Evolutionary conservation across 2,888 invertebrate genomes (phyloP), one percentile per base, ranked within the genome.

Genomic region (Drosophila rellima): DNA sequence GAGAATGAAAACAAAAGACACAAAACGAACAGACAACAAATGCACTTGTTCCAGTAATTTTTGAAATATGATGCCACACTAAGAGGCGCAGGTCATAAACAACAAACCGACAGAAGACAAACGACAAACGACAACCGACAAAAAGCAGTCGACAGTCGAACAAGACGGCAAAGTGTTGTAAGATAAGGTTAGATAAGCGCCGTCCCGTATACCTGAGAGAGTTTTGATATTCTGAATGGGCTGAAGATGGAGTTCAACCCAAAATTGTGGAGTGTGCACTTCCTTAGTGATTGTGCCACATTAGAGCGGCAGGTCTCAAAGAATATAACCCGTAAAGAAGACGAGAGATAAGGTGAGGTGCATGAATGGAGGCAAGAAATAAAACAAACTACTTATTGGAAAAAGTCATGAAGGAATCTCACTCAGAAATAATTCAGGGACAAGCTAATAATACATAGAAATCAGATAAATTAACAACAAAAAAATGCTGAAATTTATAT

Each of bases 51-150:
- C 70, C 45, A 65, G 69, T 67, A 75, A 70, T 66, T 84, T 85
- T 74, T 67, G 89, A 89, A 89, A 86, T 87, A 82, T 82, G 85
- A 86, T 87, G 71, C 82, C 82, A 66, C 47, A 54, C 59, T 69
- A 65, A 88, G 88, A 88, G 88, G 80, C 83, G 83, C 83, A 86
- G 83, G 80, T 83, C 88, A 80, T 88, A 83, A 83, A 88, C 78
- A 83, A 83, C 70, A 29, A 23, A 29, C 42, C 17, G 54, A 48
- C 52, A 50, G 47, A 42, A 35, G 57, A 70, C 62, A 62, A 37
- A 50, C 39, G 57, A 70, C 62, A 62, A 37, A 50, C 47, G 33
- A 63, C 40, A 31, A 48, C 20, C 37, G 37, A 23, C 51, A 52
- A 26, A 20, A 15, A 31, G 39, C 47, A 57, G 31, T 18, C 18